phyloP scores from a whole-genome alignment of 2,888 invertebrate genomes.

The Sphaeridia pumilis region DNA sequence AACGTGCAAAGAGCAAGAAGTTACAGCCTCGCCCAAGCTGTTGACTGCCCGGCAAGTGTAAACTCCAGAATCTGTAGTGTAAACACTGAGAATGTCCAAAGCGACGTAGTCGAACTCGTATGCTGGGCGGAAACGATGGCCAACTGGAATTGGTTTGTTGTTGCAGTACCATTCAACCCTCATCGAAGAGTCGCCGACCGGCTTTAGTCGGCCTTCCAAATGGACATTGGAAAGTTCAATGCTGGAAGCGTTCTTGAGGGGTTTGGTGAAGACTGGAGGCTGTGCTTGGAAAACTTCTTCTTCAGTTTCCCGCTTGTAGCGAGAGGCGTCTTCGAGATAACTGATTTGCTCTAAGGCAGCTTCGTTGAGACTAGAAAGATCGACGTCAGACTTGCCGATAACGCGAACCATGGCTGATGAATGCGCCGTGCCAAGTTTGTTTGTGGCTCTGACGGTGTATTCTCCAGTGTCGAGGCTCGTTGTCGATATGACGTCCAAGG shows the following conservation, averaged over 20 bases:
- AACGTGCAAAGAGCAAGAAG: constrained; percentile 78
- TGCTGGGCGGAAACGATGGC: constrained; percentile 86
- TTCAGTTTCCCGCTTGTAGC: constrained; percentile 49
- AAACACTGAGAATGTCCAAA: constrained; percentile 86
- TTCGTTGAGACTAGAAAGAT: constrained; percentile 84
- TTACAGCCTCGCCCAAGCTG: constrained; percentile 84
- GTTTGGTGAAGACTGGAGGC: constrained; percentile 74
- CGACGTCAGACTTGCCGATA: constrained; percentile 29
- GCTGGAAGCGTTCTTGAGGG: constrained; percentile 78
- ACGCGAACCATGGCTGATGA: constrained; percentile 78
- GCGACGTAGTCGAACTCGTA: constrained; percentile 97
- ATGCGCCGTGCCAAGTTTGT: constrained; percentile 83
- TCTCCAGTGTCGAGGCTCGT: constrained; percentile 90
- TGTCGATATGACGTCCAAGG: constrained; percentile 86
- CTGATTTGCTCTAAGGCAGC: constrained; percentile 85
- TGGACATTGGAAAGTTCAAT: constrained; percentile 84
- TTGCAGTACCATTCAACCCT: constrained; percentile 94
- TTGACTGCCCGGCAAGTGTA: constrained; percentile 90
- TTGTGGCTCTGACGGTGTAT: constrained; percentile 86
- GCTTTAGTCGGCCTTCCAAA: constrained; percentile 78
- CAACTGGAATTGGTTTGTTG: constrained; percentile 79
- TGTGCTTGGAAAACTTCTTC: constrained; percentile 75
- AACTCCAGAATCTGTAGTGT: constrained; percentile 92
- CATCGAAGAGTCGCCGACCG: constrained; percentile 54
- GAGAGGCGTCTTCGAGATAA: constrained; percentile 64